Evolutionary conservation across 2,888 invertebrate genomes (phyloP).

Genomic region (Arge pagana): DNA sequence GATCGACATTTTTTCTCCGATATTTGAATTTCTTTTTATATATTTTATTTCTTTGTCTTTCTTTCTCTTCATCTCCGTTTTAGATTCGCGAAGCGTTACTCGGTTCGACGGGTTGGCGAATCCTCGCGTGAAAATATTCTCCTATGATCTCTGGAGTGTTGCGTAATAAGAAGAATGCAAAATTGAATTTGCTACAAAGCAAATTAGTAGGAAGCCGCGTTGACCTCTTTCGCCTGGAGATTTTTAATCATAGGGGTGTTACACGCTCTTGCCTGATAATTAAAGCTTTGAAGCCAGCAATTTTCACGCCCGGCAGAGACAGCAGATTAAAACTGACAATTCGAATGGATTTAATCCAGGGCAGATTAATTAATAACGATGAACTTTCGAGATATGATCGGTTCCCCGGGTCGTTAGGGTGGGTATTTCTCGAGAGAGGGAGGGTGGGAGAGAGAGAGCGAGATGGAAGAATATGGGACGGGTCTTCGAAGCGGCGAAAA

Average conservation of each 20-base stretch:
- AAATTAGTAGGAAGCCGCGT: constrained; percentile 16
- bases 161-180: constrained; percentile 12
- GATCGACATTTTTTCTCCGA: neutral
- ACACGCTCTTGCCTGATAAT: constrained; percentile 1
- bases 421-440: too few relatives aligned
- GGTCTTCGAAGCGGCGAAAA: too few relatives aligned
- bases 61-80: too few relatives aligned
- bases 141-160: constrained; percentile 18
- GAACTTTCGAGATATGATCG: constrained; percentile 5
- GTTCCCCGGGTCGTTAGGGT: neutral
- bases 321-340: constrained; percentile 34
- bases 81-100: too few relatives aligned
- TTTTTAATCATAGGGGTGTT: neutral
- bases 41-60: too few relatives aligned
- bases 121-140: constrained; percentile 11
- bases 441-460: too few relatives aligned
- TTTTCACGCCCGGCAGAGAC: constrained; percentile 10
- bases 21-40: neutral
- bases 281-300: constrained; percentile 19
- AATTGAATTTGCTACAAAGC: constrained; percentile 16
- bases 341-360: constrained; percentile 46
- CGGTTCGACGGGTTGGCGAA: too few relatives aligned
- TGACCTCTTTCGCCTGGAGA: constrained; percentile 5
- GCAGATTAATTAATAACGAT: constrained; percentile 42
- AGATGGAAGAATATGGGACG: too few relatives aligned